Conservation (phyloP, 2,113 vertebrate species). For the Spea bombifrons region DNA sequence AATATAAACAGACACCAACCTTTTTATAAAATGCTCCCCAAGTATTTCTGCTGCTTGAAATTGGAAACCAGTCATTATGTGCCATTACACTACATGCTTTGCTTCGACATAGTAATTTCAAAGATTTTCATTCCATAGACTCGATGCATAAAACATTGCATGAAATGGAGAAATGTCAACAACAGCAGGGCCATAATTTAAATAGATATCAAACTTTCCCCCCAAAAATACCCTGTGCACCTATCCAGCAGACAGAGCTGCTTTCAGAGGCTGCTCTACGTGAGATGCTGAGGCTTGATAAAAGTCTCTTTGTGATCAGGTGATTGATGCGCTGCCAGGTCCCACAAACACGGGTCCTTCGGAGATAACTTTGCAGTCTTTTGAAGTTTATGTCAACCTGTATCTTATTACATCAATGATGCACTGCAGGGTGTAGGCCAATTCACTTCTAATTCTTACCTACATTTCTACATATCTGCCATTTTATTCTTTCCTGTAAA, state of each 20-base stretch:
- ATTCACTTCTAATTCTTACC: neutral
- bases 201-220: conserved; percentile 19
- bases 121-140: conserved; percentile 16
- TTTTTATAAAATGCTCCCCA: too few species aligned
- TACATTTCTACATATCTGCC: neutral
- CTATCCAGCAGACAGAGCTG: neutral
- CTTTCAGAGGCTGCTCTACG: conserved; percentile 7
- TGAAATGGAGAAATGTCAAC: conserved; percentile 5
- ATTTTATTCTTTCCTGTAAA: too few species aligned
- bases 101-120: conserved; percentile 17
- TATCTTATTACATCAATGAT: neutral
- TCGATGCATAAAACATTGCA: conserved; percentile 43
- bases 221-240: conserved; percentile 21
- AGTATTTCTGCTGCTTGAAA: neutral
- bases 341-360: neutral
- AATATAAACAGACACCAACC: too few species aligned
- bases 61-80: neutral
- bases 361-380: conserved; percentile 14
- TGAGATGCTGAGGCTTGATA: conserved; percentile 7
- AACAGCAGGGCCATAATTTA: conserved; percentile 17
- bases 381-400: conserved; percentile 27
- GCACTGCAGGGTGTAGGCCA: conserved; percentile 5
- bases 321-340: conserved; percentile 45
- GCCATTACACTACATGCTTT: conserved; percentile 15
- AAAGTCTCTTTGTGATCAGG: conserved; percentile 36